Evolutionary conservation across 2,888 invertebrate species (phyloP).

Genomic region (Cryptus armator): DNA sequence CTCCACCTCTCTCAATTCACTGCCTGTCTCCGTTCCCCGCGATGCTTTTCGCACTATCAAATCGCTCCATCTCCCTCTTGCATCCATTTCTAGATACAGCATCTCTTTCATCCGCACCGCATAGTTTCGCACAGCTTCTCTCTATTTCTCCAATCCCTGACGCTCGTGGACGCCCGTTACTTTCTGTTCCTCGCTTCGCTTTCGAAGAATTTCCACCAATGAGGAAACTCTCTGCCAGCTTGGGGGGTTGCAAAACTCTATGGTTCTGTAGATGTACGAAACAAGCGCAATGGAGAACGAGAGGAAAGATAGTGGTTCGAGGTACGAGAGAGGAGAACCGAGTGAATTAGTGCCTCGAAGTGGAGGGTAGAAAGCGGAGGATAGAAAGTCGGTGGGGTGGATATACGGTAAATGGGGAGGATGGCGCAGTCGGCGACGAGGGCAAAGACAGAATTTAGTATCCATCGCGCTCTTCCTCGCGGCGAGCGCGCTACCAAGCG

Average conservation of each 20-base stretch:
- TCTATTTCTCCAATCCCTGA: not conserved
- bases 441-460: conserved; percentile 48
- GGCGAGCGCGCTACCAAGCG: conserved; percentile 16
- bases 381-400: conserved; percentile 16
- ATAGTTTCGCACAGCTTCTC: conserved; percentile 19
- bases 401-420: conserved; percentile 1
- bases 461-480: conserved; percentile 30
- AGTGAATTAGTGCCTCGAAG: conserved; percentile 42
- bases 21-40: not conserved
- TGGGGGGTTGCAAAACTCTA: conserved; percentile 62
- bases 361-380: conserved; percentile 56
- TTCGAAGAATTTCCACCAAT: conserved; percentile 56
- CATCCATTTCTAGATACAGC: conserved; percentile 71
- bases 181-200: conserved; percentile 13
- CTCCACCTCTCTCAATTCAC: conserved; percentile 56
- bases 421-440: conserved; percentile 21
- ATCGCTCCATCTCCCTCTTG: not conserved
- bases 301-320: conserved; percentile 62
- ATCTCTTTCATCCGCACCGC: conserved; percentile 56
- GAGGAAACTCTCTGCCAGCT: conserved; percentile 58
- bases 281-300: conserved; percentile 60
- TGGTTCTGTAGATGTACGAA: conserved; percentile 63
- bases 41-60: conserved; percentile 2
- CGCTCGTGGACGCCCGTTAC: no score
- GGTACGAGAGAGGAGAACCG: conserved; percentile 39